Base-by-base conservation (phyloP, 1,140 invertebrate genomes). In the Calycopis cecrops region DNA sequence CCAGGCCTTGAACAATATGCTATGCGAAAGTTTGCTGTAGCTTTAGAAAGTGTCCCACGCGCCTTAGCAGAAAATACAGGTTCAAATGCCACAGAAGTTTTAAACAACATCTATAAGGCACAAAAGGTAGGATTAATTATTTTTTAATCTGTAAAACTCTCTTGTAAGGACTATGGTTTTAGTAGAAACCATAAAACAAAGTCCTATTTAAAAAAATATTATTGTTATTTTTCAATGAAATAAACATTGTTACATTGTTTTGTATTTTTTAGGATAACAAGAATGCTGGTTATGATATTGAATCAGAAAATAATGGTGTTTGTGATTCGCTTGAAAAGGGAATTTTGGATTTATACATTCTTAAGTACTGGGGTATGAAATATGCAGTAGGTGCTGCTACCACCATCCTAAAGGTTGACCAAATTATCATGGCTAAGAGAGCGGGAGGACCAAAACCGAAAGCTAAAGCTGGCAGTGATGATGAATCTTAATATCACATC, bases 361-460 rank as follows among this genome's bases (percentile, higher is more conserved):
- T 93, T 1, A 99, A 99, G 86, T 90, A 92, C 62, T 99, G 98
- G 96, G 98, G 92, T 4, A 82, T 99, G 16, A 98, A 99, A 76
- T 99, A 99, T 89, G 97, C 98, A 0, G 94, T 96, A 0, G 92
- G 94, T 63, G 97, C 97, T 10, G 97, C 98, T 1, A 92, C 93
- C 52, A 99, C 98, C 0, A 95, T 99, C 69, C 90, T 99, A 4
- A 94, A 95, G 84, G 96, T 99, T n/a, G 98, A 99, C 89, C 94
- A 99, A 88, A 99, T 99, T 59, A 99, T 99, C 57, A 99, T 99
- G 97, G 97, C 98, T 1, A 99, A 99, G 87, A 91, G 94, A 73
- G 97, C 97, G 14, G 98, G 98, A 55, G 98, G 98, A 49, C 98
- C 98, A 0, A 98, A 98, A 88, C 90, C 94, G 0, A 92, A 91